Percentiles rank a stretch among this genome's conserved stretches.
These are phyloP conservation scores for Martes martes DNA, from an alignment of 2,113 vertebrate species.

Conservation along the genomic window DNA sequence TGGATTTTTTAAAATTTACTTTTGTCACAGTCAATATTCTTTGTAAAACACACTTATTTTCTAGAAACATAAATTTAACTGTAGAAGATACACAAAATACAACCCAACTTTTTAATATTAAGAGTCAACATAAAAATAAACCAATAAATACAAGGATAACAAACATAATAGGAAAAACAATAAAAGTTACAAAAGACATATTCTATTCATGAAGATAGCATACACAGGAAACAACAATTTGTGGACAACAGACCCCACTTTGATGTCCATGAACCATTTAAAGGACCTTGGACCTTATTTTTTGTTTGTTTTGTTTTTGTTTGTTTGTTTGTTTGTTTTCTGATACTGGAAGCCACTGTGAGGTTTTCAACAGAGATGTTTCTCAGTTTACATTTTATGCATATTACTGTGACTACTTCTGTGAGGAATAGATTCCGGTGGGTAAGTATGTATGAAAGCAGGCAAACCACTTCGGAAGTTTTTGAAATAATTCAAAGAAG, in stretches of 20 bases:
- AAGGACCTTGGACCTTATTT: background rate
- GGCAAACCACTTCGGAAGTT: background rate
- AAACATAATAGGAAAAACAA: background rate
- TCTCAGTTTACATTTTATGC: background rate
- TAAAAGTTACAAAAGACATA: background rate
- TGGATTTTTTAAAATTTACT: background rate
- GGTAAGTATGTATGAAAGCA: background rate
- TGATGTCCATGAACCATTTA: background rate
- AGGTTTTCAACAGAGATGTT: background rate
- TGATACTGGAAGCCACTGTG: background rate
- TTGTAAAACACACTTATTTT: background rate
- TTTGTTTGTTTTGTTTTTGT: background rate
- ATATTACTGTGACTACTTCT: background rate
- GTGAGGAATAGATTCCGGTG: background rate
- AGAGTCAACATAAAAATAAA: background rate
- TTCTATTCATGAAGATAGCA: background rate
- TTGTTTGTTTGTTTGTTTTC: background rate
- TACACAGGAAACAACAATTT: background rate
- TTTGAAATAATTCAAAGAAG: background rate
- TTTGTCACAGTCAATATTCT: background rate
- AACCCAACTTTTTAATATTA: background rate
- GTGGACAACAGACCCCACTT: rapidly evolving
- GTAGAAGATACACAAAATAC: too few species aligned
- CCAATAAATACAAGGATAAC: background rate
- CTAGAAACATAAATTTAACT: background rate